phyloP scores from a whole-genome alignment of 37 sponge, comb jelly and placozoan species.

The Agelas oroides region DNA sequence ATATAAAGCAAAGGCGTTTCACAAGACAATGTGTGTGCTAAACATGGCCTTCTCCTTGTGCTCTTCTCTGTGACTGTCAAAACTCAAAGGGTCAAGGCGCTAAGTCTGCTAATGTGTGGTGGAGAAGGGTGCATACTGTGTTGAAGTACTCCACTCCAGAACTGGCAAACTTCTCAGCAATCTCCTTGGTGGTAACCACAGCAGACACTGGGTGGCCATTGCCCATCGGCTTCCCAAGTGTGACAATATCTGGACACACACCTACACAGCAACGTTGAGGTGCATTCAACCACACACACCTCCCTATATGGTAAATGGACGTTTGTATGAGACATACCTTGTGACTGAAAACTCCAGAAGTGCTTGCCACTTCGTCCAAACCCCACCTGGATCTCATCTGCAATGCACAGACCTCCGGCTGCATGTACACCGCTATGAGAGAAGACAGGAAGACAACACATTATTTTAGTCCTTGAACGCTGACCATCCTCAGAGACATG shows the following conservation, averaged over 20 bases:
- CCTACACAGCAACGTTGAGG: slow-evolving; percentile 4
- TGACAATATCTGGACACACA: slow-evolving; percentile 88
- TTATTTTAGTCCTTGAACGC: too few species aligned
- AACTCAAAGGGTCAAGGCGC: too few species aligned
- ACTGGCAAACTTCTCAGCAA: slow-evolving; percentile 68
- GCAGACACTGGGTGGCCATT: slow-evolving; percentile 88
- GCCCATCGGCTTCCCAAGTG: slow-evolving; percentile 89
- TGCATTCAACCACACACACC: too few species aligned
- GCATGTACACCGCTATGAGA: slow-evolving; percentile 56
- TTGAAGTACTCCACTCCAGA: slow-evolving; percentile 71
- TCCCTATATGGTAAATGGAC: too few species aligned
- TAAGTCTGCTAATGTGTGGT: too few species aligned
- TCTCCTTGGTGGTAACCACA: slow-evolving; percentile 81
- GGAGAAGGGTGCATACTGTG: too few species aligned
- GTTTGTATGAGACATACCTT: slow-evolving; percentile 61
- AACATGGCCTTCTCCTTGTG: not conserved
- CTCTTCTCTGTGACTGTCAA: too few species aligned
- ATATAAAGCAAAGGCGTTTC: not conserved
- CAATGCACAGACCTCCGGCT: slow-evolving; percentile 88
- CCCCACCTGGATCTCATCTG: slow-evolving; percentile 90
- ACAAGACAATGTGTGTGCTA: not conserved
- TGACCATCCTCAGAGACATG: too few species aligned
- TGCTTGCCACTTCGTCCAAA: slow-evolving; percentile 80
- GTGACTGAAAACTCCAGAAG: slow-evolving; percentile 80
- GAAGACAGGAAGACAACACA: too few species aligned